Percentiles rank a stretch among this genome's conserved stretches.
phyloP scores from a whole-genome alignment of 2,888 invertebrate genomes.

The Drosophila paucipuncta region DNA sequence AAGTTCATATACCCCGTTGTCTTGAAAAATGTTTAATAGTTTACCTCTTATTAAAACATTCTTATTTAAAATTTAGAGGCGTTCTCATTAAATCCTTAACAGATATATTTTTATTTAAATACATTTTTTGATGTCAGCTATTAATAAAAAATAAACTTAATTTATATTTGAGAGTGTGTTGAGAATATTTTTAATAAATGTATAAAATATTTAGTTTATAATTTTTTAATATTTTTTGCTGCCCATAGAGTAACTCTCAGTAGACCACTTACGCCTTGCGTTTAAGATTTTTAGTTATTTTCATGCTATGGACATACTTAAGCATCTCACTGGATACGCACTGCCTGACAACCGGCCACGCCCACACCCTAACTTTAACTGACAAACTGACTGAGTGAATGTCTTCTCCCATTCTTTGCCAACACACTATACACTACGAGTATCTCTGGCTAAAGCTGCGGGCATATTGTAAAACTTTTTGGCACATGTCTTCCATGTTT shows the following conservation, averaged over 20 bases:
- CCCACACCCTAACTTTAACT: slow-evolving; percentile 31
- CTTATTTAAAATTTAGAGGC: too few species aligned
- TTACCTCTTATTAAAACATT: not conserved
- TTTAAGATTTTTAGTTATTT: slow-evolving; percentile 21
- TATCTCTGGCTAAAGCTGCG: slow-evolving; percentile 54
- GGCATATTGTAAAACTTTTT: slow-evolving; percentile 80
- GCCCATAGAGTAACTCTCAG: not conserved
- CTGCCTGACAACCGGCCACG: slow-evolving; percentile 21
- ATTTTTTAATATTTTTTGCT: not conserved
- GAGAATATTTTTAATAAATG: not conserved
- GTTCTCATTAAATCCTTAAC: not conserved
- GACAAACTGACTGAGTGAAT: slow-evolving; percentile 47
- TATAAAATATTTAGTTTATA: not conserved
- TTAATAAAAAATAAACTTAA: not conserved
- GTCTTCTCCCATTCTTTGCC: not conserved
- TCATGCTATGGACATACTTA: slow-evolving; percentile 23
- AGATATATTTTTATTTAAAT: not conserved
- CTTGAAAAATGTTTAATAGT: not conserved
- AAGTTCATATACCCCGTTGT: slow-evolving; percentile 14
- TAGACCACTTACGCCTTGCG: not conserved
- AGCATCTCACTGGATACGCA: slow-evolving; percentile 30
- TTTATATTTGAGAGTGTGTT: not conserved
- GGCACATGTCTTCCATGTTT: slow-evolving; percentile 79
- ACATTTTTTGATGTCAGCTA: accelerated
- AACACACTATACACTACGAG: not conserved